Percentiles rank a stretch among this genome's conserved stretches.
phyloP scores from a whole-genome alignment of 2,113 vertebrate species.

The Morphnarchus princeps region DNA sequence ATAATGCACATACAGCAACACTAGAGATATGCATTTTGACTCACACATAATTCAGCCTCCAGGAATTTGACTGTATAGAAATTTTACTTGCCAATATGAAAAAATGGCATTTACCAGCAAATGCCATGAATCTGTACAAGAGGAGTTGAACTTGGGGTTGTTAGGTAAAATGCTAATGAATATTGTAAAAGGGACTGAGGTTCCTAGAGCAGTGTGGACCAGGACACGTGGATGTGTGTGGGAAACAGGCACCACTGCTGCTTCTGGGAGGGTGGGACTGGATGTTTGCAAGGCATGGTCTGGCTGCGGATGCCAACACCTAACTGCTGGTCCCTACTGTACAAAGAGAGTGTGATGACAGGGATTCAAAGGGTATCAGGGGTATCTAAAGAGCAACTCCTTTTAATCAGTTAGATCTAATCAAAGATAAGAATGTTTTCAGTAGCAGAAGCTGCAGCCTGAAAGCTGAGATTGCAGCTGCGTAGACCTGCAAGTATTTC shows the following conservation, averaged over 20 bases:
- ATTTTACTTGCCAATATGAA: neutral
- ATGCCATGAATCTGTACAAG: neutral
- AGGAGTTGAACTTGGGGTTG: neutral
- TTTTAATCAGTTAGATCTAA: neutral
- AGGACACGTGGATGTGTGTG: neutral
- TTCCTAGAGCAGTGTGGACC: neutral
- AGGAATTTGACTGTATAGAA: neutral
- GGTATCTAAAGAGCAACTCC: neutral
- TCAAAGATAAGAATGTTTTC: neutral
- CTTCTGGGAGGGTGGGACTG: neutral
- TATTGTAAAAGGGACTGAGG: neutral
- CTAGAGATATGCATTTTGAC: neutral
- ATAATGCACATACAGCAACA: neutral
- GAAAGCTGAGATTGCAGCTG: neutral
- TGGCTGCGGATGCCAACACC: neutral
- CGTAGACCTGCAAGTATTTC: neutral
- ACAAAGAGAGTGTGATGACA: neutral
- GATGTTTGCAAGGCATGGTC: neutral
- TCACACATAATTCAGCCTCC: neutral
- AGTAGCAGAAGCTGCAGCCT: neutral
- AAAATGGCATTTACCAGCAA: neutral
- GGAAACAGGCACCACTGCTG: neutral
- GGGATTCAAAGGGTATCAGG: neutral
- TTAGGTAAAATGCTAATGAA: neutral
- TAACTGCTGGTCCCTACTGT: neutral